Evolutionary conservation across 2,888 invertebrate genomes (phyloP), one percentile per base, ranked within the genome.

Genomic region (Hanleya hanleyi): DNA sequence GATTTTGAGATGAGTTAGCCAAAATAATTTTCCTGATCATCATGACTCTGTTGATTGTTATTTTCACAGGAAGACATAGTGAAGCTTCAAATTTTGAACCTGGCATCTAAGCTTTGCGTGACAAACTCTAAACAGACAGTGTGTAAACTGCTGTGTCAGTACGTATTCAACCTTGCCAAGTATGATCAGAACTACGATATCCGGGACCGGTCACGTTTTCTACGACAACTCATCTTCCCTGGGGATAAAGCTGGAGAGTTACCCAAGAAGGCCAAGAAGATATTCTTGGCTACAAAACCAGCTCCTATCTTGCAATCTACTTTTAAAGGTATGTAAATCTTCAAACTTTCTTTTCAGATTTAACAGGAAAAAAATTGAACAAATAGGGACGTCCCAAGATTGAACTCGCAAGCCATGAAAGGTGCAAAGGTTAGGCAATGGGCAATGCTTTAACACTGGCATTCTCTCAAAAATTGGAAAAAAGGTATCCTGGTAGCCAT

Each of bases 131-230:
- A 94, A 74, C 97, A 96, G 91, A 97, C 97, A 0, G 64, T 64
- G 18, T 35, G 35, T 64, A 93, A 94, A 73, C 92, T 96, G 4
- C 92, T 99, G 69, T 96, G 96, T 84, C 96, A 96, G 89, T 99
- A 99, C 91, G 95, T 99, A 51, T 95, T 99, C 87, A 96, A 92
- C 82, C 92, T 99, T 85, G 98, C 99, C 0, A 95, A 97, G 83
- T 99, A 99, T 91, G 99, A 99, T 92, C 95, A 95, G 82, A 97
- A 97, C 91, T 99, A 99, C 89, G 99, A 99, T 91, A 97, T 99
- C 69, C 93, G 99, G 33, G 99, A 99, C 92, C 93, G 98, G 12
- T 97, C 97, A 4, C 92, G 99, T 33, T 94, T 99, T 88, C 92
- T 99, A 69, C 94, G 95, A 18, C 95, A 95, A 77, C 94, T 97